A percentile compares a stretch with the other conserved stretches of the same genome.
phyloP scores from a whole-genome alignment of 2,113 vertebrate genomes.

The Boleophthalmus pectinirostris region DNA sequence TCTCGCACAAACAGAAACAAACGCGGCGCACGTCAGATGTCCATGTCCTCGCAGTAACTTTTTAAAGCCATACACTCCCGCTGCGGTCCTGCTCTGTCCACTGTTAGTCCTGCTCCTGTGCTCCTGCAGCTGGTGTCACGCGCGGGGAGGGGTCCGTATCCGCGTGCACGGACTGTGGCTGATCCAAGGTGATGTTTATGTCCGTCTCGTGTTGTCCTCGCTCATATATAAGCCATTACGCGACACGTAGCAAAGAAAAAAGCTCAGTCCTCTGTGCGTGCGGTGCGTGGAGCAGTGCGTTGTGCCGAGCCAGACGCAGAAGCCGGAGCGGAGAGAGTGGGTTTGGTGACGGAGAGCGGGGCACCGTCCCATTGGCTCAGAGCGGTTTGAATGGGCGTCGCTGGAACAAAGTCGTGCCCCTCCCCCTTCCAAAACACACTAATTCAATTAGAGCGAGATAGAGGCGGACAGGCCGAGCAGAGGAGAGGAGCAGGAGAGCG shows the following conservation, averaged over 20 bases:
- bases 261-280: slow-evolving; percentile 75
- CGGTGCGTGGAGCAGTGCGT: slow-evolving; percentile 46
- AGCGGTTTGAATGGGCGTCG: slow-evolving; percentile 78
- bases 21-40: slow-evolving; percentile 70
- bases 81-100: not conserved
- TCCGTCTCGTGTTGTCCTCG: slow-evolving; percentile 69
- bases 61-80: slow-evolving; percentile 61
- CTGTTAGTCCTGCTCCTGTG: slow-evolving; percentile 45
- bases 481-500: slow-evolving; percentile 41
- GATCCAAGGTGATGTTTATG: slow-evolving; percentile 59
- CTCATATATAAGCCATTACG: slow-evolving; percentile 63
- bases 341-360: slow-evolving; percentile 73
- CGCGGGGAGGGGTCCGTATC: slow-evolving; percentile 70
- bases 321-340: slow-evolving; percentile 59
- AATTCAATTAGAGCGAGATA: slow-evolving; percentile 87
- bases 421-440: slow-evolving; percentile 81
- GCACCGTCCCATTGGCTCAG: slow-evolving; percentile 71
- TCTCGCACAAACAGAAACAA: slow-evolving; percentile 50
- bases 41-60: slow-evolving; percentile 74
- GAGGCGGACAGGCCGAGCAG: slow-evolving; percentile 51
- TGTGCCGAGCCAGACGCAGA: slow-evolving; percentile 75
- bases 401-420: slow-evolving; percentile 70
- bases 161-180: slow-evolving; percentile 51
- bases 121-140: slow-evolving; percentile 63
- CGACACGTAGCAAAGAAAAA: slow-evolving; percentile 32